Percentiles rank a stretch among this genome's conserved stretches.
Conservation (phyloP, 1,140 invertebrate species). For the Metaphire vulgaris region DNA sequence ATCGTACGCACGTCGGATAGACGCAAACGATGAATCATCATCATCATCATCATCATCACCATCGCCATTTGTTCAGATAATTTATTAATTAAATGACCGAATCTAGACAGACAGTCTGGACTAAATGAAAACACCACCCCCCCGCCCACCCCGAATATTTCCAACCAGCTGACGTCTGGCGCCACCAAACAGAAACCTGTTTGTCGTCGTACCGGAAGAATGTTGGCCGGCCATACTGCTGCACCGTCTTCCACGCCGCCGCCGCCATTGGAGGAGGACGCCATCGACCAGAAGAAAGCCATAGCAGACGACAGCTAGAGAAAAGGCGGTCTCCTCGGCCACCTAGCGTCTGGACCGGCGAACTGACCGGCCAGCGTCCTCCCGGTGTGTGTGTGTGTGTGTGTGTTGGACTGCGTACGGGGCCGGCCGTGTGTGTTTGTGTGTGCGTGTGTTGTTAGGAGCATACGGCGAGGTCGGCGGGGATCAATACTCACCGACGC, state of each 20-base stretch:
- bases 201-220: not conserved
- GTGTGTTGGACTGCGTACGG: no score
- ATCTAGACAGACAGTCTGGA: not conserved
- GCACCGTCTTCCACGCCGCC: not conserved
- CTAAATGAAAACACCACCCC: no score
- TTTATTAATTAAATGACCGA: not conserved
- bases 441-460: not conserved
- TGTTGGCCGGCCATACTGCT: constrained; percentile 1
- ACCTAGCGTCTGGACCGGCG: no score
- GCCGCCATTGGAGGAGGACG: no score
- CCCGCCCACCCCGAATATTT: not conserved
- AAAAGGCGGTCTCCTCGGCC: no score
- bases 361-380: no score
- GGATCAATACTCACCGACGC: not conserved
- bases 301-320: no score
- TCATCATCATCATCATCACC: not conserved
- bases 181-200: no score
- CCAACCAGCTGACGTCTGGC: no score
- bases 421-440: not conserved
- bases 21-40: no score
- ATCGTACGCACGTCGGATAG: no score
- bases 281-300: not conserved
- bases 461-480: not conserved
- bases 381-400: no score
- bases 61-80: not conserved